Conservation (phyloP, 2,113 vertebrate genomes). For the Psittacula cyanocephala region DNA sequence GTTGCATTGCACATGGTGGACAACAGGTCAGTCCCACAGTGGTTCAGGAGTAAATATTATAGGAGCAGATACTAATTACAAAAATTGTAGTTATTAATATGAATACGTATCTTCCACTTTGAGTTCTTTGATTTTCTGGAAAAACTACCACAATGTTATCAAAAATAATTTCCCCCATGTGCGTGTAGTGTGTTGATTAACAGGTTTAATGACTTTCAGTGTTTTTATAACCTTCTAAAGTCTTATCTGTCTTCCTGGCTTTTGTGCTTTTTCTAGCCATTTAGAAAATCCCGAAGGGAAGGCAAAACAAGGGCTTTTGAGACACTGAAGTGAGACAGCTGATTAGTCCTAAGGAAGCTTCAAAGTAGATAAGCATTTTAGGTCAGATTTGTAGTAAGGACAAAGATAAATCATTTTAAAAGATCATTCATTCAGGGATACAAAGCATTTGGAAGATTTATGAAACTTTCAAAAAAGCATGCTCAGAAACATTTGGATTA, state of each 20-base stretch:
- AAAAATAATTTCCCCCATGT: background rate
- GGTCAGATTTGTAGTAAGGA: background rate
- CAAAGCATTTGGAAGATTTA: constrained; percentile 16
- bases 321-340: constrained; percentile 28
- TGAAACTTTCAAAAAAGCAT: background rate
- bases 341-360: constrained; percentile 34
- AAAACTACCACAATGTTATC: background rate
- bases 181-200: constrained; percentile 11
- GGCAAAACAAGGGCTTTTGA: constrained; percentile 31
- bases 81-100: background rate
- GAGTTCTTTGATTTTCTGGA: background rate
- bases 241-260: constrained; percentile 46
- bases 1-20: background rate
- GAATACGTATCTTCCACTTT: background rate
- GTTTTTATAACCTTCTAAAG: constrained; percentile 2
- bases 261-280: background rate
- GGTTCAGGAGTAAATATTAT: background rate
- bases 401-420: constrained; percentile 33
- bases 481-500: constrained; percentile 15
- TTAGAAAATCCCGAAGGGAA: background rate
- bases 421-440: background rate
- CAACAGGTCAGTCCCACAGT: background rate
- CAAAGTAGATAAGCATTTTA: constrained; percentile 29
- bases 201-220: constrained; percentile 18
- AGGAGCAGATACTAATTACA: background rate